Evolutionary conservation across 2,113 vertebrate genomes (phyloP).

Genomic region (Eudorcas thomsonii): DNA sequence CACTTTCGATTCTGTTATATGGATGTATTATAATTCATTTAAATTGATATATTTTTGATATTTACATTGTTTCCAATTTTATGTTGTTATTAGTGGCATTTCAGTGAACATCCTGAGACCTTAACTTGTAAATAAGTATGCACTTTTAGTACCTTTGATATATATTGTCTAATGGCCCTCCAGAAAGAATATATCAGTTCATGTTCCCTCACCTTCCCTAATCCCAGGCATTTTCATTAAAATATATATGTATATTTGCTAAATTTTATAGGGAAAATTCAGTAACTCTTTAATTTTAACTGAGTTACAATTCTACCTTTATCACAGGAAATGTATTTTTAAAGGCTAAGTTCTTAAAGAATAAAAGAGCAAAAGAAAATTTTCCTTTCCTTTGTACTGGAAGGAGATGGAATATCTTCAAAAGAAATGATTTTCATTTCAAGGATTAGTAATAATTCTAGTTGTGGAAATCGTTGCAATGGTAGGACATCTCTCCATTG

Average conservation of each 20-base stretch:
- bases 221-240: neutral
- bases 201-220: neutral
- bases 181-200: neutral
- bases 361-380: slow-evolving; percentile 40
- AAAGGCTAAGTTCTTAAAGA: slow-evolving; percentile 37
- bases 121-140: neutral
- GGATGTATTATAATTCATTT: slow-evolving; percentile 9
- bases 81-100: neutral
- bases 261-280: slow-evolving; percentile 29
- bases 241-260: slow-evolving; percentile 18
- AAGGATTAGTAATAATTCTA: slow-evolving; percentile 33
- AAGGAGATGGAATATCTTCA: slow-evolving; percentile 14
- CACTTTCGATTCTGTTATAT: neutral
- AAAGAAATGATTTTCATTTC: neutral
- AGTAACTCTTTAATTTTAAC: slow-evolving; percentile 24
- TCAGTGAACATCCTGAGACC: neutral
- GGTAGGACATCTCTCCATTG: neutral
- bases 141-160: neutral
- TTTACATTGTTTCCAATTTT: neutral
- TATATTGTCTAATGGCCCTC: neutral
- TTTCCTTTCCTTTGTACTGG: neutral
- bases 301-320: slow-evolving; percentile 10
- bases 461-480: slow-evolving; percentile 3
- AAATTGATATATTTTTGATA: slow-evolving; percentile 6
- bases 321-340: slow-evolving; percentile 20